Percentiles rank a stretch among this genome's conserved stretches.
phyloP scores from a whole-genome alignment of 2,797 vertebrate species.

The Lagodon rhomboides region DNA sequence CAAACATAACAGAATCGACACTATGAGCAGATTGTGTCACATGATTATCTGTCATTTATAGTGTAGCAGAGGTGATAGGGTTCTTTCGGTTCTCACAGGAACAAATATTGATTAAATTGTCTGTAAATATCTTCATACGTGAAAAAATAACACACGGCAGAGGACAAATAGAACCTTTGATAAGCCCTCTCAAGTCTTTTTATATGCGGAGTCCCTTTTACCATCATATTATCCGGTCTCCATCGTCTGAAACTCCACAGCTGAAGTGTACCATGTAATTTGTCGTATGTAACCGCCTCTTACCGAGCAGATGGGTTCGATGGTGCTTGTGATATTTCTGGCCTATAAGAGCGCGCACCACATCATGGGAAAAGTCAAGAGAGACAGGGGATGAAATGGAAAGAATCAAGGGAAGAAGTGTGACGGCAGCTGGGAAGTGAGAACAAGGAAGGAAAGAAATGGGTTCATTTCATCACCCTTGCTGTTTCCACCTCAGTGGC shows the following conservation, averaged over 20 bases:
- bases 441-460: constrained; percentile 78
- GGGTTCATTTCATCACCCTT: constrained; percentile 75
- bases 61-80: not conserved
- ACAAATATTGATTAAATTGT: constrained; percentile 26
- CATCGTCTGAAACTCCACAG: constrained; percentile 18
- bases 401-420: constrained; percentile 60
- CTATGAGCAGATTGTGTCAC: not conserved
- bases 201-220: constrained; percentile 17
- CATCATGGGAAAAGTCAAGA: constrained; percentile 56
- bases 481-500: constrained; percentile 74
- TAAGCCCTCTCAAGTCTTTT: constrained; percentile 2
- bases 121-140: not conserved
- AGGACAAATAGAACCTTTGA: not conserved
- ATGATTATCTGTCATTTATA: not conserved
- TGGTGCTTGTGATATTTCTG: constrained; percentile 70
- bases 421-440: constrained; percentile 67
- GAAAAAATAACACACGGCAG: not conserved
- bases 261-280: constrained; percentile 70
- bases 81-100: not conserved
- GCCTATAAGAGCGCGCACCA: constrained; percentile 40
- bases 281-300: constrained; percentile 65
- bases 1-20: not conserved
- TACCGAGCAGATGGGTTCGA: constrained; percentile 71
- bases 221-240: constrained; percentile 14
- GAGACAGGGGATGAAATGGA: constrained; percentile 67